Conservation (phyloP, 2,797 vertebrate genomes). For the Siniperca scherzeri region DNA sequence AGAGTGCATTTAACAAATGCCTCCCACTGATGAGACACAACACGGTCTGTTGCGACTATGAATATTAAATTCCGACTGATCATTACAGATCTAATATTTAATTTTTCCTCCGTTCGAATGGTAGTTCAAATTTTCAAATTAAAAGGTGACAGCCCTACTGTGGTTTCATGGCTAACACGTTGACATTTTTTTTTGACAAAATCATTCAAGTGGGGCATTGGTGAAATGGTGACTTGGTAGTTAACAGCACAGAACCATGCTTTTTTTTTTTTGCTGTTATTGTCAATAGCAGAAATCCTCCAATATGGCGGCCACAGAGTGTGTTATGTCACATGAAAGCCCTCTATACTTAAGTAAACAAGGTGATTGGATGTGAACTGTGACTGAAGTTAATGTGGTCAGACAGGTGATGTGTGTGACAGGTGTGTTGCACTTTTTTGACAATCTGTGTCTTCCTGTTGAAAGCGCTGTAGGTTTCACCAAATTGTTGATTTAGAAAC, state of each 20-base stretch:
- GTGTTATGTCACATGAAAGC: conserved; percentile 32
- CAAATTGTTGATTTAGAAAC: conserved; percentile 8
- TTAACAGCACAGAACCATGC: background rate
- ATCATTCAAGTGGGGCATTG: background rate
- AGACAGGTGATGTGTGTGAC: conserved; percentile 19
- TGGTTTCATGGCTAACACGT: background rate
- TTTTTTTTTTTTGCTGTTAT: background rate
- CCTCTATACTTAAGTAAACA: conserved; percentile 6
- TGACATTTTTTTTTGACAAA: background rate
- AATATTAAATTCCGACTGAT: background rate
- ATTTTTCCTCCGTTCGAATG: background rate
- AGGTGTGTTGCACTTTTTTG: conserved; percentile 74
- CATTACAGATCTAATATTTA: background rate
- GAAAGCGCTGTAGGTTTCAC: conserved; percentile 49
- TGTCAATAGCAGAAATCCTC: background rate
- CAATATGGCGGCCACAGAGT: background rate
- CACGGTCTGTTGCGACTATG: background rate
- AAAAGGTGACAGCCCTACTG: background rate
- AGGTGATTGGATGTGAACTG: conserved; percentile 12
- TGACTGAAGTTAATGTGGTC: conserved; percentile 21
- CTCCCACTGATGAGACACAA: no score
- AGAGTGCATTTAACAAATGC: background rate
- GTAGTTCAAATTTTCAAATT: background rate
- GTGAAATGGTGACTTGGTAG: background rate
- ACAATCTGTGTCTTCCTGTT: conserved; percentile 81